A percentile compares a stretch with the other conserved stretches of the same genome.
Evolutionary conservation across 2,797 vertebrate species (phyloP).

Genomic region (Microchirus variegatus): DNA sequence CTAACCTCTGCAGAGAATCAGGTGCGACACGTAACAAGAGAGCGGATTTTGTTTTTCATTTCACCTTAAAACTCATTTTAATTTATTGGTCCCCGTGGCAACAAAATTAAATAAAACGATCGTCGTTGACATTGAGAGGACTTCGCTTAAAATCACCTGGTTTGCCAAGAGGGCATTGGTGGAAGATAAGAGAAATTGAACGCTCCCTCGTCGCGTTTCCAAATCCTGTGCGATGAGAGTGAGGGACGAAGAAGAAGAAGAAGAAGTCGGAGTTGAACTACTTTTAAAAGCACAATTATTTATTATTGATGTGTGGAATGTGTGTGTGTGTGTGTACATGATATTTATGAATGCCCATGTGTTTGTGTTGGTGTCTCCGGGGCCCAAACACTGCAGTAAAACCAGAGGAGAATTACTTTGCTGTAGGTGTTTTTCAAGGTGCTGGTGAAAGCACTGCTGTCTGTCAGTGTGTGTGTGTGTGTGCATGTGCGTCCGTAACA

Average conservation of each 20-base stretch:
- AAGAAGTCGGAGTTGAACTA: conserved; percentile 15
- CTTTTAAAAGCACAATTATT: conserved; percentile 60
- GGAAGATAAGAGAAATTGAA: conserved; percentile 15
- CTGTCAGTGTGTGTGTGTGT: conserved; percentile 1
- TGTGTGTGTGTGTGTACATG: neutral
- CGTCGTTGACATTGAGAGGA: conserved; percentile 16
- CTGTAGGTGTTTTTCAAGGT: conserved; percentile 56
- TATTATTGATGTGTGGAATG: conserved; percentile 52
- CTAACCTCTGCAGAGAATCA: neutral
- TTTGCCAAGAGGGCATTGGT: neutral
- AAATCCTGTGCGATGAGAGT: conserved; percentile 4
- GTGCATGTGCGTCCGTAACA: too few relatives aligned
- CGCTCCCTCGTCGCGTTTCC: conserved; percentile 3
- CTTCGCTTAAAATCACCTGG: conserved; percentile 22
- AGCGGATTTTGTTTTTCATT: conserved; percentile 5
- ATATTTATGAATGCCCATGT: conserved; percentile 3
- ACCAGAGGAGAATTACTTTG: conserved; percentile 34
- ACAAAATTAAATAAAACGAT: conserved; percentile 10
- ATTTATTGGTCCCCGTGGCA: conserved; percentile 33
- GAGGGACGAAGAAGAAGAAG: too few relatives aligned
- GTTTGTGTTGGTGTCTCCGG: conserved; percentile 33
- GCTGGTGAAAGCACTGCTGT: conserved; percentile 22
- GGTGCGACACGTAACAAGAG: too few relatives aligned
- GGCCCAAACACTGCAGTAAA: conserved; percentile 55
- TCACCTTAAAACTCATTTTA: conserved; percentile 19